Evolutionary conservation across 2,113 vertebrate genomes (phyloP).

Genomic region (Fregetta grallaria): DNA sequence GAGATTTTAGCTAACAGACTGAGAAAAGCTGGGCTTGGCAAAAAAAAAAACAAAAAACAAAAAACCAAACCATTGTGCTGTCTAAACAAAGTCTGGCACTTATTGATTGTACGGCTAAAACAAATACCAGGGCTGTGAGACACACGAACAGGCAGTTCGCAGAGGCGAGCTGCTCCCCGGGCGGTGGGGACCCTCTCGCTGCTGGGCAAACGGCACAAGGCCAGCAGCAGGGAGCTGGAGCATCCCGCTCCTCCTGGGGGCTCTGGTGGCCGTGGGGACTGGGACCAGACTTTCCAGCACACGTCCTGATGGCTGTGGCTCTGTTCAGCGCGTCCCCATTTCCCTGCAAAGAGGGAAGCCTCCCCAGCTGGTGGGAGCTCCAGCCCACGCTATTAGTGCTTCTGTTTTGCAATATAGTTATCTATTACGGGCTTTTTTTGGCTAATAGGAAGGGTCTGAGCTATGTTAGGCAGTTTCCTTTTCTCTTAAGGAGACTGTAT

Average conservation of each 20-base stretch:
- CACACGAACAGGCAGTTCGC: neutral
- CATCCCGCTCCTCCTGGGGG: neutral
- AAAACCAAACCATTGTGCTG: neutral
- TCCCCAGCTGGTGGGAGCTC: neutral
- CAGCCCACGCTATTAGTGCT: neutral
- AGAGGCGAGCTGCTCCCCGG: rapidly evolving
- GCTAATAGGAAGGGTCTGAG: neutral
- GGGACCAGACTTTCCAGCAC: neutral
- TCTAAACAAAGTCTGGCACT: neutral
- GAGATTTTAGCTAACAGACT: neutral
- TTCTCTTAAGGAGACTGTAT: neutral
- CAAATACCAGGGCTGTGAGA: neutral
- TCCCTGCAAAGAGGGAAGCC: neutral
- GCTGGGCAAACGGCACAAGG: neutral
- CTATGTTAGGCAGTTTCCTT: neutral
- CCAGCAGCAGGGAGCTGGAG: neutral
- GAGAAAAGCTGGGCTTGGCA: neutral
- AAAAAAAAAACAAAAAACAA: neutral
- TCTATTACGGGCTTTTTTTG: neutral
- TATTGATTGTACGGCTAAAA: neutral
- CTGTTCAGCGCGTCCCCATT: neutral
- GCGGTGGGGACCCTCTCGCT: neutral
- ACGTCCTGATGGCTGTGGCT: rapidly evolving
- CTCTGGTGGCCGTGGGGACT: too few relatives aligned
- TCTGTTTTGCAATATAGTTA: neutral